A percentile compares a stretch with the other conserved stretches of the same genome.
phyloP scores from a whole-genome alignment of 2,888 invertebrate genomes.

The Doris montereyensis region DNA sequence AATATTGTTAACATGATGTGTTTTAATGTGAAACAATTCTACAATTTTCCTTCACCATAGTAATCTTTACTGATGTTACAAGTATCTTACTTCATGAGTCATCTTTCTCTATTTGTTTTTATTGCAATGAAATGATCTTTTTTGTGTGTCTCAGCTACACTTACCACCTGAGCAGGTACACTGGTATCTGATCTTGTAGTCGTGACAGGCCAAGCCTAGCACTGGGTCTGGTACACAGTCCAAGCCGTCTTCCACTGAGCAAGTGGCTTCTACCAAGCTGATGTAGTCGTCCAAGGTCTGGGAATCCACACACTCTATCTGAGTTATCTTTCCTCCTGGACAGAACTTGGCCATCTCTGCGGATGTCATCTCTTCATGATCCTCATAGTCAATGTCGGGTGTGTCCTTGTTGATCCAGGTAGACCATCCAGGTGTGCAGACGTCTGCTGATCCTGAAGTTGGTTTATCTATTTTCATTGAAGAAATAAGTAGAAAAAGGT shows the following conservation, averaged over 20 bases:
- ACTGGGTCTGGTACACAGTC: conserved; percentile 75
- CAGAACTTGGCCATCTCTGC: conserved; percentile 53
- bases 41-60: no score
- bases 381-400: conserved; percentile 55
- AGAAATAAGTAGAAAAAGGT: background rate
- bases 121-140: no score
- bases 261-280: conserved; percentile 56
- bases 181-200: conserved; percentile 67
- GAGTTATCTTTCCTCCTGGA: conserved; percentile 55
- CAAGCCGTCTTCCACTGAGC: conserved; percentile 80
- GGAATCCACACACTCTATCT: conserved; percentile 61
- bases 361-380: conserved; percentile 55
- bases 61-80: no score
- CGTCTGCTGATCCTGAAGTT: background rate
- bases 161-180: conserved; percentile 75
- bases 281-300: conserved; percentile 49
- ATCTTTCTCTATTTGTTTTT: no score
- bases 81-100: no score
- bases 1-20: no score
- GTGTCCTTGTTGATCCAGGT: conserved; percentile 47
- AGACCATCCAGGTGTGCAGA: conserved; percentile 38
- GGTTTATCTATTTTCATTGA: background rate
- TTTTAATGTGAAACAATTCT: no score
- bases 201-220: conserved; percentile 54
- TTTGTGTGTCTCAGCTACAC: no score